Evolutionary conservation across 1,140 invertebrate species (phyloP).

Genomic region (Delia radicum): DNA sequence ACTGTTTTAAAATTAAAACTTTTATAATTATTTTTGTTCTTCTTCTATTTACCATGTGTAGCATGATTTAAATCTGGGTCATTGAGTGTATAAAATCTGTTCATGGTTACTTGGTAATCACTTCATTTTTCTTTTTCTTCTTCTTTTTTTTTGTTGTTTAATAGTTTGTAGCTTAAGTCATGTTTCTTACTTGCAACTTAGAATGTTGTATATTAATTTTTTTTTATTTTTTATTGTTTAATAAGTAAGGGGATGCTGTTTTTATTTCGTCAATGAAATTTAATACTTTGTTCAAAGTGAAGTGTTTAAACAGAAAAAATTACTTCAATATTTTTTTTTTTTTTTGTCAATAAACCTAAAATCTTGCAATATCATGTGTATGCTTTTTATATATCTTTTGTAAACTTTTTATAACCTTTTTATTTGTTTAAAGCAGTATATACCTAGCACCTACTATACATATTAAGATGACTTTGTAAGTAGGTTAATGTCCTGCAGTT

Average conservation of each 20-base stretch:
- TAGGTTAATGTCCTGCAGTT: neutral
- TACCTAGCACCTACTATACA: no score
- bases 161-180: neutral
- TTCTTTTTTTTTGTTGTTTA: neutral
- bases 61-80: neutral
- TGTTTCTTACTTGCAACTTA: neutral
- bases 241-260: neutral
- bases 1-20: neutral
- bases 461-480: neutral
- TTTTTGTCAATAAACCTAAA: neutral
- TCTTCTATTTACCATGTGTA: neutral
- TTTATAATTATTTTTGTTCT: neutral
- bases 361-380: neutral
- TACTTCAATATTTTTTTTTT: neutral
- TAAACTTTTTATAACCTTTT: neutral
- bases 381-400: neutral
- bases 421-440: neutral
- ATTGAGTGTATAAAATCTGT: neutral
- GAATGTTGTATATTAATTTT: no score
- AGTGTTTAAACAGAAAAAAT: neutral
- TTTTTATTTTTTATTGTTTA: no score
- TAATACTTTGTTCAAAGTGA: neutral
- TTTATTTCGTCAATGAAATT: neutral
- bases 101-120: neutral
- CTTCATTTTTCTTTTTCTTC: neutral